Percentiles rank a stretch among this genome's conserved stretches.
Conservation (phyloP, 2,797 vertebrate genomes). For the Hypotaenidia okinawae region DNA sequence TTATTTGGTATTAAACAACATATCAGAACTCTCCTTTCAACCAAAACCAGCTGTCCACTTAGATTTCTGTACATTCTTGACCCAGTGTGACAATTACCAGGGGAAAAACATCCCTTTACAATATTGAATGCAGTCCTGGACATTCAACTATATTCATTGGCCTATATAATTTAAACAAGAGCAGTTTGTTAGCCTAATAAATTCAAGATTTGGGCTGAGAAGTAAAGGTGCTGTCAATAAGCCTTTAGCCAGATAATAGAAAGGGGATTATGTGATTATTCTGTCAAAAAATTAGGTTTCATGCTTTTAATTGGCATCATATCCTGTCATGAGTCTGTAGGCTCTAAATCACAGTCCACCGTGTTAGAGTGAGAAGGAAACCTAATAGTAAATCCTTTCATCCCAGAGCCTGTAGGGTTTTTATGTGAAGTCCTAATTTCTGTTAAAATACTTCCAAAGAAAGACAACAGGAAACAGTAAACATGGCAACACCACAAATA, state of each 20-base stretch:
- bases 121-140: constrained; percentile 66
- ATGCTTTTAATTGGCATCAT: constrained; percentile 81
- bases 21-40: constrained; percentile 68
- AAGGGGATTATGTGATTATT: constrained; percentile 77
- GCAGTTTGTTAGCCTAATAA: constrained; percentile 72
- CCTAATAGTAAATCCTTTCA: constrained; percentile 77
- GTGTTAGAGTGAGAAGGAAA: constrained; percentile 68
- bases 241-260: constrained; percentile 72
- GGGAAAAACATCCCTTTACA: constrained; percentile 64
- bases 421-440: constrained; percentile 76
- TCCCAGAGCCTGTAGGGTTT: constrained; percentile 67
- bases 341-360: constrained; percentile 78
- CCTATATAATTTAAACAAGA: constrained; percentile 72
- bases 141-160: constrained; percentile 62
- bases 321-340: constrained; percentile 74
- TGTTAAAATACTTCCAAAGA: constrained; percentile 75
- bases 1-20: constrained; percentile 62
- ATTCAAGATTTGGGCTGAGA: constrained; percentile 69
- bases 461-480: constrained; percentile 85
- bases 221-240: constrained; percentile 77
- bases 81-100: constrained; percentile 49
- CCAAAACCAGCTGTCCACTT: constrained; percentile 48
- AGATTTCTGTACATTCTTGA: constrained; percentile 54
- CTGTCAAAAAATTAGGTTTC: constrained; percentile 78
- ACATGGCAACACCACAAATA: constrained; percentile 78